Evolutionary conservation across 1,140 invertebrate species (phyloP).

Genomic region (Rhagoletis pomonella): DNA sequence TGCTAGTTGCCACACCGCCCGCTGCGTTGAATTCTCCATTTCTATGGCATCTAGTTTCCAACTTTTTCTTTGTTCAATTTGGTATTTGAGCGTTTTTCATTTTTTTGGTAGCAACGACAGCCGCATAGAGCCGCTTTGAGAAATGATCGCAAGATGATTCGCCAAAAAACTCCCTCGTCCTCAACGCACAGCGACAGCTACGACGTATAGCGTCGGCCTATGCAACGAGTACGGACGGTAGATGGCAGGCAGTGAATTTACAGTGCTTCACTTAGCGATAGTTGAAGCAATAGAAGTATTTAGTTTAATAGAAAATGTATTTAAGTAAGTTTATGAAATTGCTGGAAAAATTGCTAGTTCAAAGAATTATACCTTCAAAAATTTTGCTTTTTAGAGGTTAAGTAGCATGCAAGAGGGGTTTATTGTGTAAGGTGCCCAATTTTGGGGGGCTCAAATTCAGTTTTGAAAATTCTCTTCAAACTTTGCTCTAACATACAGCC

Average conservation of each 20-base stretch:
- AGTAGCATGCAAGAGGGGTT: no score
- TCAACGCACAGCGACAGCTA: not conserved
- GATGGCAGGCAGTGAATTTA: not conserved
- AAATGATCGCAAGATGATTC: slow-evolving; percentile 73
- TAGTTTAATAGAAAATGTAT: no score
- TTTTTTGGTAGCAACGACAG: slow-evolving; percentile 52
- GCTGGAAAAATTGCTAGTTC: no score
- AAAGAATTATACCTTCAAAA: no score
- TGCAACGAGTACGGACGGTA: not conserved
- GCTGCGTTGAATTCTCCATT: slow-evolving; percentile 29
- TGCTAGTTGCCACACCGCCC: slow-evolving; percentile 21
- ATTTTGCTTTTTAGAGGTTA: no score
- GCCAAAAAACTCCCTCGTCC: slow-evolving; percentile 62
- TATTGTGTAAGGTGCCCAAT: no score
- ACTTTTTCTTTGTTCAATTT: slow-evolving; percentile 41
- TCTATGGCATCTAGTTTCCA: slow-evolving; percentile 40
- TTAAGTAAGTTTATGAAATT: no score
- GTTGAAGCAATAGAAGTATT: no score
- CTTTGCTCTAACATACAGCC: no score
- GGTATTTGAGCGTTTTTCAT: not conserved
- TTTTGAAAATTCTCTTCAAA: no score
- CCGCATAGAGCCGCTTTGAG: slow-evolving; percentile 63
- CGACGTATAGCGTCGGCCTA: slow-evolving; percentile 4
- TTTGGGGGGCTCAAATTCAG: no score
- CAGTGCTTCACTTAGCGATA: not conserved